Evolutionary conservation across 2,113 vertebrate species (phyloP).

Genomic region (Leptodactylus fuscus): DNA sequence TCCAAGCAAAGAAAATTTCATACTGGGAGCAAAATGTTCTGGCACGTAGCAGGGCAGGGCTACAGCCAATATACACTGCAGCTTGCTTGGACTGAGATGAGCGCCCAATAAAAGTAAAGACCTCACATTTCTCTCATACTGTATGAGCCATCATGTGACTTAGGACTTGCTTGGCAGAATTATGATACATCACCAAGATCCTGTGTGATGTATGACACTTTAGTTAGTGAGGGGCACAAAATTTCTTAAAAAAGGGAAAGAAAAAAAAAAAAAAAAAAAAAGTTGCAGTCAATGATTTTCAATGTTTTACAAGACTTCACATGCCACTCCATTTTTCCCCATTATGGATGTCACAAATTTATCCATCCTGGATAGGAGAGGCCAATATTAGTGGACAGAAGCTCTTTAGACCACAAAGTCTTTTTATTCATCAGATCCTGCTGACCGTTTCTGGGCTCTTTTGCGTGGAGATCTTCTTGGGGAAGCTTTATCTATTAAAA

Average conservation of each 20-base stretch:
- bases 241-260: slow-evolving; percentile 51
- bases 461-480: slow-evolving; percentile 91
- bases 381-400: slow-evolving; percentile 74
- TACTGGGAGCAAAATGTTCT: not conserved
- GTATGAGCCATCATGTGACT: not conserved
- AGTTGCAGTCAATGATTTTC: slow-evolving; percentile 67
- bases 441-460: slow-evolving; percentile 93
- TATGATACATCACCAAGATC: not conserved
- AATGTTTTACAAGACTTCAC: slow-evolving; percentile 66
- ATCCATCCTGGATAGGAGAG: slow-evolving; percentile 57
- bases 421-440: slow-evolving; percentile 95
- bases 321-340: slow-evolving; percentile 29
- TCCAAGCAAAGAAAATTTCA: not conserved
- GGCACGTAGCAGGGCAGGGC: not conserved
- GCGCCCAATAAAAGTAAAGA: not conserved
- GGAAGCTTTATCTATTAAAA: slow-evolving; percentile 91
- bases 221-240: not conserved
- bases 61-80: not conserved
- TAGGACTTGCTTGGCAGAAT: not conserved
- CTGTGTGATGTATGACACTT: not conserved
- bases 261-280: slow-evolving; percentile 73
- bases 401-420: slow-evolving; percentile 68
- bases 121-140: slow-evolving; percentile 1
- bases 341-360: slow-evolving; percentile 27
- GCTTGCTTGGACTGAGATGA: not conserved